These are phyloP conservation scores for Phoxinus phoxinus DNA, from an alignment of 2,113 vertebrate species.

Conservation along the genomic window DNA sequence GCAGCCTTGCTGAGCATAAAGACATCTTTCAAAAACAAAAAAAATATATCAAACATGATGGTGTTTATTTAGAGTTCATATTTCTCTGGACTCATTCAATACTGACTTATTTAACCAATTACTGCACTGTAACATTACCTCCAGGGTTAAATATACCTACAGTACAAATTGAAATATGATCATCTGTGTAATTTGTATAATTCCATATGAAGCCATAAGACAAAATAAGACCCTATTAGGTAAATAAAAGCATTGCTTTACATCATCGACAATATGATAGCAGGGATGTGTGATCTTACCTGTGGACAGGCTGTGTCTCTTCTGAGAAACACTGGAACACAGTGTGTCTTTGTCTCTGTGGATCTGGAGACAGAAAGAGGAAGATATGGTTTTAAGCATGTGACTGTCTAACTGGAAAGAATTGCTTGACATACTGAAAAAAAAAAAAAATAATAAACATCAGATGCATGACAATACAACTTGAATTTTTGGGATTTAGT, in stretches of 20 bases:
- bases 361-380: constrained; percentile 71
- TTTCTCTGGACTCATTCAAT: too few species aligned
- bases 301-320: constrained; percentile 57
- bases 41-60: too few species aligned
- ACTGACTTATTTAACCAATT: too few species aligned
- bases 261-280: neutral
- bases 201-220: neutral
- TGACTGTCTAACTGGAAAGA: constrained; percentile 63
- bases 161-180: too few species aligned
- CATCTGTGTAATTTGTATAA: too few species aligned
- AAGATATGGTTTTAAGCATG: constrained; percentile 71
- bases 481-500: neutral
- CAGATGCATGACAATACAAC: neutral
- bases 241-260: neutral
- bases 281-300: constrained; percentile 62
- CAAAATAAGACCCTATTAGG: neutral
- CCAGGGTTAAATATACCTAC: too few species aligned
- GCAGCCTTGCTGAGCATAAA: too few species aligned
- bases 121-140: too few species aligned
- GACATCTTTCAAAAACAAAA: too few species aligned
- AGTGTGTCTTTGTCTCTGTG: constrained; percentile 76
- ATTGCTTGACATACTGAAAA: constrained; percentile 14
- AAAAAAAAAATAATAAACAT: neutral
- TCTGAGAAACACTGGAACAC: constrained; percentile 60
- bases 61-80: too few species aligned